phyloP scores from a whole-genome alignment of 2,113 vertebrate species.

The Corythoichthys haematopterus region DNA sequence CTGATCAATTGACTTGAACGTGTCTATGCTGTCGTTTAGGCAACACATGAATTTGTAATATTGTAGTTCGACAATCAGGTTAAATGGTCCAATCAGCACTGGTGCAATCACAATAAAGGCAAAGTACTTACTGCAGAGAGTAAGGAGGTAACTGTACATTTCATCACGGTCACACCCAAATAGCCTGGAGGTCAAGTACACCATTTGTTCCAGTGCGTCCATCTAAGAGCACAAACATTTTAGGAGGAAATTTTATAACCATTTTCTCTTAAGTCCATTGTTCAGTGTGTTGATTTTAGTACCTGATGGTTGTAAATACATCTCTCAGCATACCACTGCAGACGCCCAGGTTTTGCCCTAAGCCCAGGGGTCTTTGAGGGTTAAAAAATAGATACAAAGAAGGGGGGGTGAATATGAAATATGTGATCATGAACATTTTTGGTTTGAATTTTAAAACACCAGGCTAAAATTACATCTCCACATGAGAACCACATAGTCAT shows the following conservation, averaged over 20 bases:
- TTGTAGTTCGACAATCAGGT: slow-evolving; percentile 53
- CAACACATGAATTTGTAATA: slow-evolving; percentile 45
- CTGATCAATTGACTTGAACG: slow-evolving; percentile 54
- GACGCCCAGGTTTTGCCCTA: slow-evolving; percentile 75
- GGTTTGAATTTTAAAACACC: neutral
- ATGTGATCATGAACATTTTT: neutral
- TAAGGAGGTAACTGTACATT: slow-evolving; percentile 82
- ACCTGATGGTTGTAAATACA: slow-evolving; percentile 81
- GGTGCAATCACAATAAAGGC: slow-evolving; percentile 41
- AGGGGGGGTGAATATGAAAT: neutral
- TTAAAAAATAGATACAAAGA: too few species aligned
- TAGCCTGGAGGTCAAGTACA: slow-evolving; percentile 83
- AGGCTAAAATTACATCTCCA: neutral
- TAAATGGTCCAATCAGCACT: slow-evolving; percentile 57
- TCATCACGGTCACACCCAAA: slow-evolving; percentile 93
- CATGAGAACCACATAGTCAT: too few species aligned
- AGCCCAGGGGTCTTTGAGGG: slow-evolving; percentile 87
- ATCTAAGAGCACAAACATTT: slow-evolving; percentile 65
- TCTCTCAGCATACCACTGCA: slow-evolving; percentile 85
- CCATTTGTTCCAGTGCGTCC: slow-evolving; percentile 81
- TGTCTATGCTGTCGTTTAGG: slow-evolving; percentile 43
- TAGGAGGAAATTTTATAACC: neutral
- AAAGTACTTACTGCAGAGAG: slow-evolving; percentile 80
- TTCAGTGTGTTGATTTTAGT: slow-evolving; percentile 6
- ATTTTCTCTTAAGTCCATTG: neutral